Conservation (phyloP, 2,888 invertebrate species). For the Diarsia mendica region DNA sequence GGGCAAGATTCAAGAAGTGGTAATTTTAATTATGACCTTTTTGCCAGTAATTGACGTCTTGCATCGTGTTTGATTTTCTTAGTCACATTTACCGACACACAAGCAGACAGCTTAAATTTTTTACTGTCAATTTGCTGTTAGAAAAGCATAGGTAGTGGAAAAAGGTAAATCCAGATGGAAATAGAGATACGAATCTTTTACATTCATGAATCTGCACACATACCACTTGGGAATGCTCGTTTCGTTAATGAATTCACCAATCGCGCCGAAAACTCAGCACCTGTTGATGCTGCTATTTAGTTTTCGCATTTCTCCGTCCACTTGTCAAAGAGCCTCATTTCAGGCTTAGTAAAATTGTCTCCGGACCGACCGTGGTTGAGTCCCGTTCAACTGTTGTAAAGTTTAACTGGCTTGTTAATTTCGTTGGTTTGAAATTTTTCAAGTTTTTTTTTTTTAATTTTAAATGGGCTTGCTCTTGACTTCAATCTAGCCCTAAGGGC, state of each 20-base stretch:
- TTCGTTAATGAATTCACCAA: slow-evolving; percentile 60
- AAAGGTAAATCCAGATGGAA: slow-evolving; percentile 18
- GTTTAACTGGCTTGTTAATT: not conserved
- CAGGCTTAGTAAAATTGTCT: not conserved
- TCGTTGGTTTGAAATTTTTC: not conserved
- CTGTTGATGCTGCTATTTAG: slow-evolving; percentile 48
- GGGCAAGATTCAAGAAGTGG: not conserved
- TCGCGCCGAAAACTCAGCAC: slow-evolving; percentile 56
- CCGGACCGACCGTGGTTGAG: no score
- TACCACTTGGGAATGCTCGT: slow-evolving; percentile 51
- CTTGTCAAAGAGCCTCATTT: slow-evolving; percentile 27
- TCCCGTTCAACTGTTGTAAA: not conserved
- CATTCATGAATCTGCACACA: slow-evolving; percentile 53
- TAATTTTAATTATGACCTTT: not conserved
- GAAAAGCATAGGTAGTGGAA: not conserved
- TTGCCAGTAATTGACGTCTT: slow-evolving; percentile 4
- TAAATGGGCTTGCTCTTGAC: no score
- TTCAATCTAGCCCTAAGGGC: no score
- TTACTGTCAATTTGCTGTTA: slow-evolving; percentile 2
- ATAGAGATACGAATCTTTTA: slow-evolving; percentile 39
- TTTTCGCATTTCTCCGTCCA: slow-evolving; percentile 29
- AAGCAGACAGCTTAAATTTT: slow-evolving; percentile 1
- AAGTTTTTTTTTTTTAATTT: no score
- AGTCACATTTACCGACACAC: no score
- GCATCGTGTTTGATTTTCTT: no score